phyloP scores from a whole-genome alignment of 2,797 vertebrate species.

The Cygnus olor region DNA sequence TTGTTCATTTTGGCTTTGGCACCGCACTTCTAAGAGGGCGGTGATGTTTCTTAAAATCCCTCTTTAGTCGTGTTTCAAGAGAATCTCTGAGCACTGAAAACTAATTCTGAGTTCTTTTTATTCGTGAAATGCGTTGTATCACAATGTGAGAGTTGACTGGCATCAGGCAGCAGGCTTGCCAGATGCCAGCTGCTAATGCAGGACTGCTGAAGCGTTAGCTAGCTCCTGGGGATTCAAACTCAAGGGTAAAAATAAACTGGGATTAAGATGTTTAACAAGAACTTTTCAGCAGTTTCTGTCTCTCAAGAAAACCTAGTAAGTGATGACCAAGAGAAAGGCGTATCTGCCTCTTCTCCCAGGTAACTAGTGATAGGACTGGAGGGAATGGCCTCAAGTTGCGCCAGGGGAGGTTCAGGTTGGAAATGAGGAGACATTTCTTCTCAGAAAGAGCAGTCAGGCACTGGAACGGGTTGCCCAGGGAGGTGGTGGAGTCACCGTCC shows the following conservation, averaged over 20 bases:
- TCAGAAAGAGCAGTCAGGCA: no score
- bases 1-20: background rate
- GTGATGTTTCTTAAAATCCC: background rate
- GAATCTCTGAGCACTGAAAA: background rate
- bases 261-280: background rate
- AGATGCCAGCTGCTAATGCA: background rate
- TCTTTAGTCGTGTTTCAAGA: background rate
- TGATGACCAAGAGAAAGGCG: background rate
- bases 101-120: background rate
- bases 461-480: no score
- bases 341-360: background rate
- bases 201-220: background rate
- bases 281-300: background rate
- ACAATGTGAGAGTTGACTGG: rapidly evolving
- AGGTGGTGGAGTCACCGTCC: no score
- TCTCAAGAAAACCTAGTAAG: background rate
- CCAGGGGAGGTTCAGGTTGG: no score
- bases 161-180: background rate
- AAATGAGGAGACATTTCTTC: no score
- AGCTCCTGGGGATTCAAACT: background rate
- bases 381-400: no score
- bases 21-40: background rate
- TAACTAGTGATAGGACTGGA: no score
- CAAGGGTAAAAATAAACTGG: background rate
- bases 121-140: background rate